These are phyloP conservation scores for Actias luna DNA, from an alignment of 2,888 invertebrate genomes.

Conservation along the genomic window DNA sequence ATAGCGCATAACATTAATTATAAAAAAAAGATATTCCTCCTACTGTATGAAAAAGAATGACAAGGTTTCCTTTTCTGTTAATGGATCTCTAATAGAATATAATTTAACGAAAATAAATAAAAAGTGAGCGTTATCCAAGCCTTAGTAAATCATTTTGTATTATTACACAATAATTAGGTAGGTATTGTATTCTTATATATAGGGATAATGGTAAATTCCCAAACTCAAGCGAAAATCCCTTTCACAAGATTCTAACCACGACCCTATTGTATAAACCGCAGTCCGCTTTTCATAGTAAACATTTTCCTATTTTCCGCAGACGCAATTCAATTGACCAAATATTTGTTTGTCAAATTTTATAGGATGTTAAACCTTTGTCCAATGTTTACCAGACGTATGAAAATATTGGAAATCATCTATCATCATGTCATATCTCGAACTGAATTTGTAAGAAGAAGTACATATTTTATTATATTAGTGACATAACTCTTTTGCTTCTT, in stretches of 20 bases:
- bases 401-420: not conserved
- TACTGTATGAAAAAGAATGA: no score
- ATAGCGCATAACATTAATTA: no score
- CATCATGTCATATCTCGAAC: not conserved
- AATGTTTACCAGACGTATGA: not conserved
- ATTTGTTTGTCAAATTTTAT: not conserved
- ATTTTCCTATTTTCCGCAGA: not conserved
- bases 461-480: not conserved
- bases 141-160: not conserved
- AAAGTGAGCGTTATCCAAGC: not conserved
- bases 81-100: no score
- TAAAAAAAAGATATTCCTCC: no score
- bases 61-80: no score
- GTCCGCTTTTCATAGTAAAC: not conserved
- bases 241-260: not conserved
- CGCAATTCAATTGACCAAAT: not conserved
- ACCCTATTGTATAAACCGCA: constrained; percentile 2
- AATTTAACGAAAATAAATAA: not conserved
- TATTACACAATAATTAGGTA: not conserved
- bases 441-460: not conserved
- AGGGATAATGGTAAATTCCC: not conserved
- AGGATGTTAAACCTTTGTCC: not conserved
- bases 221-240: not conserved
- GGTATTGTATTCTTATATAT: not conserved
- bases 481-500: not conserved